phyloP scores from a whole-genome alignment of 1,140 invertebrate species.

The Papilio machaon region DNA sequence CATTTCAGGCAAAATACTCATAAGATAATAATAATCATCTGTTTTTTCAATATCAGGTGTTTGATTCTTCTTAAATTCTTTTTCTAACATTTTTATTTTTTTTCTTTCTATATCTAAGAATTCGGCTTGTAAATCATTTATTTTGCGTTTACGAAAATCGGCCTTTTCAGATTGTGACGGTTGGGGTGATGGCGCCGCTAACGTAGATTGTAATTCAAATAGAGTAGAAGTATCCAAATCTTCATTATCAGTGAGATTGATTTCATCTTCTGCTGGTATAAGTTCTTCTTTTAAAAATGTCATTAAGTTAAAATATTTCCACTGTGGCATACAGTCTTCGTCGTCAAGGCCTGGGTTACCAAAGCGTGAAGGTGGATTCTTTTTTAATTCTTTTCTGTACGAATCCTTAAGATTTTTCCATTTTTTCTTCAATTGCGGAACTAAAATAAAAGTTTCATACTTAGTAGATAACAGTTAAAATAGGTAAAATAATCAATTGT shows the following conservation, averaged over 20 bases:
- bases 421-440: slow-evolving; percentile 42
- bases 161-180: background rate
- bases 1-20: slow-evolving; percentile 41
- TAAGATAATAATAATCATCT: slow-evolving; percentile 38
- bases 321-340: background rate
- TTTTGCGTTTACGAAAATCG: background rate
- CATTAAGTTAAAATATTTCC: slow-evolving; percentile 30
- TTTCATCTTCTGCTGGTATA: slow-evolving; percentile 14
- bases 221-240: background rate
- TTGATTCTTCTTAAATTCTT: background rate
- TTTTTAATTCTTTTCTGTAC: slow-evolving; percentile 41
- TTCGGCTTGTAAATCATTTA: slow-evolving; percentile 20
- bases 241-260: background rate
- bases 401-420: slow-evolving; percentile 50
- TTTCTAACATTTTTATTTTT: slow-evolving; percentile 31
- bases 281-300: slow-evolving; percentile 31
- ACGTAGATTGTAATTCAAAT: background rate
- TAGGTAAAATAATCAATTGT: background rate
- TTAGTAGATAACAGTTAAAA: background rate
- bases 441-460: slow-evolving; percentile 36
- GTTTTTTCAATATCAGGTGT: slow-evolving; percentile 10
- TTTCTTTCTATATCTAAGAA: slow-evolving; percentile 31
- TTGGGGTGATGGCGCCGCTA: background rate
- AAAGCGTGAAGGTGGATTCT: background rate
- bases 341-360: background rate